A percentile compares a stretch with the other conserved stretches of the same genome.
Conservation (phyloP, 2,888 invertebrate species). For the Loripinus fragilis region DNA sequence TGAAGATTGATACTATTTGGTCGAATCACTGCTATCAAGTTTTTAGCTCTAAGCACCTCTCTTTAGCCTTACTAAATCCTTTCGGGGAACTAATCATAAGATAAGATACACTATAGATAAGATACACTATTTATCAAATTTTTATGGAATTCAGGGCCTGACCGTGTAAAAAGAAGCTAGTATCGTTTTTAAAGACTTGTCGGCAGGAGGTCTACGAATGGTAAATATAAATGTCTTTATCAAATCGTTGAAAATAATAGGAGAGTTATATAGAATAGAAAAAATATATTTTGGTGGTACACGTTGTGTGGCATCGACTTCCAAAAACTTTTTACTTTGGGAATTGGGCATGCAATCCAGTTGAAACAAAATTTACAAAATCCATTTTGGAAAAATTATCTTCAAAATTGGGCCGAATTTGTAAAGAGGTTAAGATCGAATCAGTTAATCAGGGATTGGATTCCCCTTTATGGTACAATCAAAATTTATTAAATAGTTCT, state of each 20-base stretch:
- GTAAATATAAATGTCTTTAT: neutral
- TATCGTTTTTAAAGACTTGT: neutral
- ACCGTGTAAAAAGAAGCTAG: neutral
- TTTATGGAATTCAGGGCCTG: neutral
- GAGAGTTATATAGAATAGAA: neutral
- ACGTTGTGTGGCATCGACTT: neutral
- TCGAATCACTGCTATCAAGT: neutral
- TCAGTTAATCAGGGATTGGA: neutral
- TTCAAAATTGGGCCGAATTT: neutral
- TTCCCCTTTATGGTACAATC: neutral
- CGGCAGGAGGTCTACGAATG: neutral
- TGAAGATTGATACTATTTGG: no score
- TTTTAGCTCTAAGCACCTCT: neutral
- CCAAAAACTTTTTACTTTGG: neutral
- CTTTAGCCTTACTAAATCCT: neutral
- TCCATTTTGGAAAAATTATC: neutral
- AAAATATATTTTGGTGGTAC: neutral
- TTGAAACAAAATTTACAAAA: neutral
- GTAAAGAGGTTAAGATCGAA: neutral
- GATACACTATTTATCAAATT: no score
- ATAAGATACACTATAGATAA: neutral
- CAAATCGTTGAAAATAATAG: neutral
- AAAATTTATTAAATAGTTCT: neutral
- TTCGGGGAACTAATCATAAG: neutral
- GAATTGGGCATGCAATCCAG: neutral